Conservation (phyloP, 2,888 invertebrate genomes). For the Rosalia funebris region DNA sequence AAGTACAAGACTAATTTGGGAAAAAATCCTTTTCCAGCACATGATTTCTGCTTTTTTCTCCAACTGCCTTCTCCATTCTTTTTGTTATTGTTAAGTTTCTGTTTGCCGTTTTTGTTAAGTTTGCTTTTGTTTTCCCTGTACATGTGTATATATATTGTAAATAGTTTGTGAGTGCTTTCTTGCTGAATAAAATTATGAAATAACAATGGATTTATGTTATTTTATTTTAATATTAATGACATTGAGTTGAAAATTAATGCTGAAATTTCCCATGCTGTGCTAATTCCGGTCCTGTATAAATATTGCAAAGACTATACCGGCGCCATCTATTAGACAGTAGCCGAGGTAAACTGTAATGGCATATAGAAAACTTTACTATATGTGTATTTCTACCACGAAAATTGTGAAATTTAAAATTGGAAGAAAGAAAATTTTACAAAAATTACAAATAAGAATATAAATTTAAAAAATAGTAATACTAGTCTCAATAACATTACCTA, state of each 20-base stretch:
- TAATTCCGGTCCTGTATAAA: no score
- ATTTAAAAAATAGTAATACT: no score
- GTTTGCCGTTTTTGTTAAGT: conserved; percentile 6
- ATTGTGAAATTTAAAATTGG: no score
- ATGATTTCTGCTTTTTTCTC: conserved; percentile 23
- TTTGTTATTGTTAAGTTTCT: conserved; percentile 23
- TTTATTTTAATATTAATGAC: no score
- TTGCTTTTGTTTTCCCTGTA: conserved; percentile 7
- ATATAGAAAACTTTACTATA: background rate
- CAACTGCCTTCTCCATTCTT: conserved; percentile 25
- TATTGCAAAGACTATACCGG: no score
- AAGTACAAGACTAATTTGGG: conserved; percentile 26
- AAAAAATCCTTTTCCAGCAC: conserved; percentile 20
- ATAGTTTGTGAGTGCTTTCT: conserved; percentile 18
- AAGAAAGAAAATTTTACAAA: no score
- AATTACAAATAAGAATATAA: no score
- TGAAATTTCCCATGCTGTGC: no score
- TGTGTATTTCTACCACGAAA: no score
- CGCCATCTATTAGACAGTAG: conserved; percentile 13
- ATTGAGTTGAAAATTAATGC: no score
- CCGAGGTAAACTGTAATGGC: background rate
- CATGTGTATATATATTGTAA: conserved; percentile 17
- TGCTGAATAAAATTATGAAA: conserved; percentile 26
- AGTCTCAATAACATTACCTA: no score
- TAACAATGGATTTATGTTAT: no score